phyloP scores from a whole-genome alignment of 2,888 invertebrate species.

The Pheosia gnoma region DNA sequence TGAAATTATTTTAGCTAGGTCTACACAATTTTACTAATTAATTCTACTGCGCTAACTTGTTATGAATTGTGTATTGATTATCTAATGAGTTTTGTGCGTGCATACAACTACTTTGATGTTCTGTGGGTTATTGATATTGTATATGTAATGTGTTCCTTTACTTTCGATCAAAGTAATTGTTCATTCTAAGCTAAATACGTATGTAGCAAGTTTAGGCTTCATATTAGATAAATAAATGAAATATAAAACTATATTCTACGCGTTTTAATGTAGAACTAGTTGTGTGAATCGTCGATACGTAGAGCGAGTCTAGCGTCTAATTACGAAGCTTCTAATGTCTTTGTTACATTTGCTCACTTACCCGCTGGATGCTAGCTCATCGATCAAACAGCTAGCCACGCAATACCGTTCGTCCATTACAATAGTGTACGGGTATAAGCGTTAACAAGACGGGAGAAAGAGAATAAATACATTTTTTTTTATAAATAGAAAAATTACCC shows the following conservation, averaged over 20 bases:
- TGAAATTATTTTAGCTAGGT: constrained; percentile 16
- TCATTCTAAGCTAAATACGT: constrained; percentile 6
- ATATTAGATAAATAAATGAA: constrained; percentile 18
- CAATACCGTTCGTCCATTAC: constrained; percentile 67
- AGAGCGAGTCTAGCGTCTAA: constrained; percentile 55
- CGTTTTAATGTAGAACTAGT: constrained; percentile 11
- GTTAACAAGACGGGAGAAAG: constrained; percentile 77
- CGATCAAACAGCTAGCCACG: constrained; percentile 91
- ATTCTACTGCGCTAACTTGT: constrained; percentile 29
- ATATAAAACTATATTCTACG: constrained; percentile 37
- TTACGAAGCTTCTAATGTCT: constrained; percentile 69
- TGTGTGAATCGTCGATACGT: constrained; percentile 14
- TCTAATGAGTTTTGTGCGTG: constrained; percentile 49
- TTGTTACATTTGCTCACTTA: constrained; percentile 83
- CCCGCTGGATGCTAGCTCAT: constrained; percentile 92
- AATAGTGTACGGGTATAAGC: constrained; percentile 76
- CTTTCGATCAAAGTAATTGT: constrained; percentile 47
- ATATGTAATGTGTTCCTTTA: constrained; percentile 21
- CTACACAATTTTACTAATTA: constrained; percentile 23
- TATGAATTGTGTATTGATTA: constrained; percentile 28
- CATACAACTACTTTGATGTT: constrained; percentile 50
- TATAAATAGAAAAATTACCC: constrained; percentile 67
- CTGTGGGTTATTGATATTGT: constrained; percentile 24
- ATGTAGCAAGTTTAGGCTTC: constrained; percentile 19
- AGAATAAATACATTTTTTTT: constrained; percentile 69